Base-by-base conservation (phyloP, 2,888 invertebrate genomes). In the Mimachlamys varia region DNA sequence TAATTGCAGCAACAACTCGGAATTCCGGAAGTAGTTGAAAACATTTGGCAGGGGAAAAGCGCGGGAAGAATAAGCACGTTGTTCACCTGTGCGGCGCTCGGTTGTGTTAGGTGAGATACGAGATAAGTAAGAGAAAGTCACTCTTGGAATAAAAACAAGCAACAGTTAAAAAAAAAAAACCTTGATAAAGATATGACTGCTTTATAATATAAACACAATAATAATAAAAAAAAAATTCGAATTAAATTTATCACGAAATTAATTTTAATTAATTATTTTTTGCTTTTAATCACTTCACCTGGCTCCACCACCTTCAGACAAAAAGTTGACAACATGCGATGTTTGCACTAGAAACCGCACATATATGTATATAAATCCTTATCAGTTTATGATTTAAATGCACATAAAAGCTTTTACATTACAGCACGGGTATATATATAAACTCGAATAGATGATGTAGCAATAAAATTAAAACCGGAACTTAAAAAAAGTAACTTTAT, bases 21-120 rank as follows among this genome's bases (percentile, higher is more conserved):
- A 89, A 92, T 91, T 92, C 92, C 92, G 92, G 92, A 92, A 92
- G 91, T 91, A 76, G 76, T 76, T 76, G 76, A 76, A 76, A 76
- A 76, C 76, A 76, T 76, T 76, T 76, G 76, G 76, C 33, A 76
- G 33, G 62, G 27, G 27, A 76, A 76, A 76, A 76, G 76, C 76
- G 76, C 76, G 76, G 76, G 76, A 76, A 76, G 58, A 19, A 58
- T 58, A 58, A 58, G 76, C 33, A 76, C 76, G 27, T 76, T 76
- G 76, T 76, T 76, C 76, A 76, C 76, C 76, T 76, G 76, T 76
- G 76, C 27, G 33, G 76, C 27, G 76, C 10, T 27, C 76, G 12
- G 33, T 27, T 27, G 76, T 33, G 13, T 27, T 33, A 76, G 33
- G 33, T 27, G 10, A 76, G 33, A 76, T 76, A 33, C 76, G 13